Conservation (phyloP, 2,888 invertebrate genomes). For the Eristalis tenax region DNA sequence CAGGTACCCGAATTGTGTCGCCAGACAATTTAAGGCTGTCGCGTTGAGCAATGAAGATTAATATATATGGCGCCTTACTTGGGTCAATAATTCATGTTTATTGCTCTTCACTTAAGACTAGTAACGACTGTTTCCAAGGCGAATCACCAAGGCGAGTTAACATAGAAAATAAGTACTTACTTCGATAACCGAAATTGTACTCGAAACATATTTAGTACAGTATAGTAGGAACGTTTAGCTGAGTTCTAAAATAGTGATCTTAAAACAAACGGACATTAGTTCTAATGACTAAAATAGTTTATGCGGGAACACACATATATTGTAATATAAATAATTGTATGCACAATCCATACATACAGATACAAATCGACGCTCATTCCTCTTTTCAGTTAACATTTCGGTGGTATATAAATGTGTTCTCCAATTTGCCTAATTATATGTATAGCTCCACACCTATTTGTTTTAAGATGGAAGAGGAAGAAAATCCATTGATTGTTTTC, state of each 20-base stretch:
- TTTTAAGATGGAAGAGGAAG: constrained; percentile 8
- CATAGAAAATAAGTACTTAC: background rate
- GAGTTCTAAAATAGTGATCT: background rate
- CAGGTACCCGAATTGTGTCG: constrained; percentile 59
- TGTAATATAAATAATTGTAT: no score
- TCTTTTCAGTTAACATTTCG: background rate
- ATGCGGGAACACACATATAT: no score
- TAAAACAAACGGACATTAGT: no score
- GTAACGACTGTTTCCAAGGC: background rate
- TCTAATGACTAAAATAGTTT: no score
- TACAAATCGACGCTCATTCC: background rate
- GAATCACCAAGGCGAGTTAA: background rate
- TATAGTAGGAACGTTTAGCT: background rate
- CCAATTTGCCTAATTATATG: constrained; percentile 42
- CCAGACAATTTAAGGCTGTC: constrained; percentile 45
- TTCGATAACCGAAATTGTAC: background rate
- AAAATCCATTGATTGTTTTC: constrained; percentile 11
- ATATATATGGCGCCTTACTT: constrained; percentile 50
- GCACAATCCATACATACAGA: background rate
- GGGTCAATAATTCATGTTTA: constrained; percentile 57
- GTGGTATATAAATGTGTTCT: constrained; percentile 6
- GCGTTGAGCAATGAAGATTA: constrained; percentile 24
- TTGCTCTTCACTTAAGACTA: constrained; percentile 29
- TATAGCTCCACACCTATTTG: constrained; percentile 36
- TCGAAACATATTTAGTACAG: background rate